Percentiles rank a stretch among this genome's conserved stretches.
Evolutionary conservation across 2,888 invertebrate species (phyloP).

Genomic region (Ennomos fuscantarius): DNA sequence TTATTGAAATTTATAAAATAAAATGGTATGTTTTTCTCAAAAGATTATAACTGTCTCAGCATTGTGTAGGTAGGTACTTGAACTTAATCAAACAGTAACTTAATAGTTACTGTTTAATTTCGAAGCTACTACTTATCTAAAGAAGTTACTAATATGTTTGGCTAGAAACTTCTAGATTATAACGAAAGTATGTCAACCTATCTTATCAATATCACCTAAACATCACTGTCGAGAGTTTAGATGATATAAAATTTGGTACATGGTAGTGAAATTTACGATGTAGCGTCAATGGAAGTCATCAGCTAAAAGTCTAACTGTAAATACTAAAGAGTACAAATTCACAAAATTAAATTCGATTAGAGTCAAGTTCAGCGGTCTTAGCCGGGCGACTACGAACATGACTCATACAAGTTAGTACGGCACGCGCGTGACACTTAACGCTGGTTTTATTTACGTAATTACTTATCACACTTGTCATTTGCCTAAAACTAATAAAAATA

Average conservation of each 20-base stretch:
- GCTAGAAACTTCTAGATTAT: slow-evolving; percentile 11
- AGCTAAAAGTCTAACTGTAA: slow-evolving; percentile 24
- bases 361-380: slow-evolving; percentile 31
- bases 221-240: slow-evolving; percentile 3
- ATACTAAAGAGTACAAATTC: slow-evolving; percentile 5
- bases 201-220: slow-evolving; percentile 20
- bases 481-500: slow-evolving; percentile 20
- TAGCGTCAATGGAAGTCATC: slow-evolving; percentile 19
- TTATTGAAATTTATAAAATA: no score
- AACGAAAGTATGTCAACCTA: slow-evolving; percentile 21
- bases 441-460: slow-evolving; percentile 51
- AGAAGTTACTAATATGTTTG: slow-evolving; percentile 3
- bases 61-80: no score
- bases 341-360: slow-evolving; percentile 3
- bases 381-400: slow-evolving; percentile 33
- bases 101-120: no score
- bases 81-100: no score
- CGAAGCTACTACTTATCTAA: background rate
- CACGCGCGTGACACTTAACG: slow-evolving; percentile 23
- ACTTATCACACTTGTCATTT: slow-evolving; percentile 37
- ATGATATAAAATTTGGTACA: no score
- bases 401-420: slow-evolving; percentile 43
- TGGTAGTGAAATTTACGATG: slow-evolving; percentile 14
- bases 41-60: no score
- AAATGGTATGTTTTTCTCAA: no score